These are phyloP conservation scores for Chrysogorgia sp. DNA, from an alignment of 92 coral and sea anemone genomes.

Conservation along the genomic window DNA sequence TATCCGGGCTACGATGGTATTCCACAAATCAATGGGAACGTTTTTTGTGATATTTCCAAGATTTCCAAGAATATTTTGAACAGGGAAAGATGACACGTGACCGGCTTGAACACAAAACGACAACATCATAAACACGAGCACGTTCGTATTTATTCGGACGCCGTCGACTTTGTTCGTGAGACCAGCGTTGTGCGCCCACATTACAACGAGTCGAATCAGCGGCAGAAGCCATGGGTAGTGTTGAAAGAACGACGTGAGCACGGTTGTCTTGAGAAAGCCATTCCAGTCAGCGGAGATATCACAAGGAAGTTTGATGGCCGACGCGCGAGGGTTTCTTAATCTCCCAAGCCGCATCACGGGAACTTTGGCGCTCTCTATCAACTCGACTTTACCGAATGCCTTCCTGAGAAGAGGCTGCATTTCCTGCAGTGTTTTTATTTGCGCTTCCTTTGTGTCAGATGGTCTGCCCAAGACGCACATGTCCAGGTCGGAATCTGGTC, in stretches of 20 bases:
- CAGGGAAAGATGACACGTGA: conserved; percentile 55
- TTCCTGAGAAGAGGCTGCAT: conserved; percentile 42
- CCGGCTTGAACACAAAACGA: conserved; percentile 66
- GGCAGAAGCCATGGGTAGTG: conserved; percentile 76
- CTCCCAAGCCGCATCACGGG: conserved; percentile 47
- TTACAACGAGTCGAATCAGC: conserved; percentile 72
- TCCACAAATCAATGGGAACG: conserved; percentile 49
- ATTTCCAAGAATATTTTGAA: conserved; percentile 43
- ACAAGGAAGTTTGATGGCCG: conserved; percentile 57
- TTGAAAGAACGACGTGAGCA: conserved; percentile 67
- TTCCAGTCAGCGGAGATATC: conserved; percentile 53
- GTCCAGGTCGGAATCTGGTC: conserved; percentile 89
- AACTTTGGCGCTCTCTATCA: conserved; percentile 53
- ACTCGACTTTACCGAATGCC: conserved; percentile 27
- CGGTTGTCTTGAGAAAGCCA: conserved; percentile 50
- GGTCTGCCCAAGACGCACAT: conserved; percentile 75
- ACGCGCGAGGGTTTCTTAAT: conserved; percentile 9
- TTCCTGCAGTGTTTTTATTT: conserved; percentile 52
- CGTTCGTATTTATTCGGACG: conserved; percentile 73
- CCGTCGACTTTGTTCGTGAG: conserved; percentile 57
- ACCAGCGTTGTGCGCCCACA: conserved; percentile 82
- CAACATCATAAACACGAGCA: conserved; percentile 72
- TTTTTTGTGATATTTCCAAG: conserved; percentile 52
- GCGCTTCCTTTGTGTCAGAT: conserved; percentile 53
- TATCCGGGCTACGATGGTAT: conserved; percentile 14